A percentile compares a stretch with the other conserved stretches of the same genome.
Conservation (phyloP, 2,888 invertebrate species). For the Reticulitermes lucifugus region DNA sequence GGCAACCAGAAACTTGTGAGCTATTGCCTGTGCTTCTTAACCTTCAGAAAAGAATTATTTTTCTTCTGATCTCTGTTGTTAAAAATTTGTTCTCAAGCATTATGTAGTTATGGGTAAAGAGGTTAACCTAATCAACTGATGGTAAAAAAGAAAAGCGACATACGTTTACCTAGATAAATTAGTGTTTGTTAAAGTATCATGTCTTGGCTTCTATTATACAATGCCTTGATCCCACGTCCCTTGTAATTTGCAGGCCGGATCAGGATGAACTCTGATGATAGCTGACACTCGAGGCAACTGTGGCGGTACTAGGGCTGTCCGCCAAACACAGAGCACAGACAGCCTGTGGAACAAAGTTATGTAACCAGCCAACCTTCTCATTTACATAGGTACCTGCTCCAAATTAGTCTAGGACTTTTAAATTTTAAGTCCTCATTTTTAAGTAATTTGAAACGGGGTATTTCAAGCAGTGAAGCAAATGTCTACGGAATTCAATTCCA, state of each 20-base stretch:
- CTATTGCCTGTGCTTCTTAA: too few relatives aligned
- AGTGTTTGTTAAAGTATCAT: slow-evolving; percentile 6
- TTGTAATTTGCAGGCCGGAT: slow-evolving; percentile 10
- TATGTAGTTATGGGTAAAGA: not conserved
- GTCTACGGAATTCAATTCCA: too few relatives aligned
- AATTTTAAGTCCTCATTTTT: too few relatives aligned
- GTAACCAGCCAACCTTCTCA: not conserved
- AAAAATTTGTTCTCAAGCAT: not conserved
- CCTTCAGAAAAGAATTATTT: not conserved
- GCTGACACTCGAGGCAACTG: not conserved
- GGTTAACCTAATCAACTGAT: not conserved
- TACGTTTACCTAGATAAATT: not conserved
- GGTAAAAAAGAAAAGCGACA: not conserved
- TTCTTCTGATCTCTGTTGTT: too few relatives aligned
- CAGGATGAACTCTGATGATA: not conserved
- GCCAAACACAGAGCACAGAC: not conserved
- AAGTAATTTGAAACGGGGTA: too few relatives aligned
- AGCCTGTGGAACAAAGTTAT: not conserved
- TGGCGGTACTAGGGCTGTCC: not conserved
- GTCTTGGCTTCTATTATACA: not conserved
- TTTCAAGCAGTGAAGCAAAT: too few relatives aligned
- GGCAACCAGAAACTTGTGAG: too few relatives aligned
- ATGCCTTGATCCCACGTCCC: not conserved
- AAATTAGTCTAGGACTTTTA: too few relatives aligned
- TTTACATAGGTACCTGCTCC: too few relatives aligned